phyloP scores from a whole-genome alignment of 2,797 vertebrate species.

The Oryzias dopingdopingensis region DNA sequence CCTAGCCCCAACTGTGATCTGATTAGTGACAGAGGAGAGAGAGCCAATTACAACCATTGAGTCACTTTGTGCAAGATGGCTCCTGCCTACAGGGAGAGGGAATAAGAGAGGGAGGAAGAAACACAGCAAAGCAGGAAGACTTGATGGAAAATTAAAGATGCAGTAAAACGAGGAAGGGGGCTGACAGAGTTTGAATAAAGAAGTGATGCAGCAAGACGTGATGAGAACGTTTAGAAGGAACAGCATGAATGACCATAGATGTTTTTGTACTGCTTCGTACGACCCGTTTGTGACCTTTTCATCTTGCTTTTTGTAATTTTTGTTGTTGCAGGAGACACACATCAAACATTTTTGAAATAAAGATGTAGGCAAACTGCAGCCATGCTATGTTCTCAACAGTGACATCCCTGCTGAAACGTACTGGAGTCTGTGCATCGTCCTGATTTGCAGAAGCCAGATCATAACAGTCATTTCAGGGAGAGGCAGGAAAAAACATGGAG shows the following conservation, averaged over 20 bases:
- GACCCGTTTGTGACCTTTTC: too few species aligned
- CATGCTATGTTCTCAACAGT: too few species aligned
- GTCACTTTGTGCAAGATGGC: slow-evolving; percentile 68
- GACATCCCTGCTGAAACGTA: too few species aligned
- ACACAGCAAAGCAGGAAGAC: not conserved
- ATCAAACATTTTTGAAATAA: too few species aligned
- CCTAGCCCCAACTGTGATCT: slow-evolving; percentile 56
- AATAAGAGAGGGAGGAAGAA: slow-evolving; percentile 1
- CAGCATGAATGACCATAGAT: not conserved
- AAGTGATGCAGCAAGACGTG: not conserved
- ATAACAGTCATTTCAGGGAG: too few species aligned
- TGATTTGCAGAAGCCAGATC: too few species aligned
- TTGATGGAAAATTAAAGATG: slow-evolving; percentile 4
- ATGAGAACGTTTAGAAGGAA: slow-evolving; percentile 1
- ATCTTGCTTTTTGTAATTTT: too few species aligned
- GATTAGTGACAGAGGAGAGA: slow-evolving; percentile 68
- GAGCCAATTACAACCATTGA: slow-evolving; percentile 74
- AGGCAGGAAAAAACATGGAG: too few species aligned
- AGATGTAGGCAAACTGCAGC: too few species aligned
- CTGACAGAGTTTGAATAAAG: slow-evolving; percentile 15
- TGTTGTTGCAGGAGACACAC: too few species aligned
- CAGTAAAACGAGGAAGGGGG: slow-evolving; percentile 2
- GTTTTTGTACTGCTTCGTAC: not conserved
- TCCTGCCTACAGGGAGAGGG: slow-evolving; percentile 47
- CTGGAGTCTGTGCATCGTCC: too few species aligned